These are phyloP conservation scores for Perizoma affinitatum DNA, from an alignment of 2,888 invertebrate genomes.

Conservation along the genomic window DNA sequence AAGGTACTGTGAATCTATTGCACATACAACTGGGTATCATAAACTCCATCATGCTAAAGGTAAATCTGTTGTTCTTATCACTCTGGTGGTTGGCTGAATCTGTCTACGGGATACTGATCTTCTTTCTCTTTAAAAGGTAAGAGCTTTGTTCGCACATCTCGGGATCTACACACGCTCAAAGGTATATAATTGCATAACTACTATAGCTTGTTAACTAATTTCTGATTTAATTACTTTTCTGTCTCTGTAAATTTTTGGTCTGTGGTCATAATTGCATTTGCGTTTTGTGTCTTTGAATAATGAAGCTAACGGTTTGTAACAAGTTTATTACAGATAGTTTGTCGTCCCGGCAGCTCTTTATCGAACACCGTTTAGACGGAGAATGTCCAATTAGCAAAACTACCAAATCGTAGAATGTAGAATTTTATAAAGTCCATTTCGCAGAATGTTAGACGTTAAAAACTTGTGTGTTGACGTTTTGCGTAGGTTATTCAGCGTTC, in stretches of 20 bases:
- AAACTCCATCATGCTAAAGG: slow-evolving; percentile 9
- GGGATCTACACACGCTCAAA: slow-evolving; percentile 28
- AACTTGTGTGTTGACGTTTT: slow-evolving; percentile 62
- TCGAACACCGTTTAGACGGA: slow-evolving; percentile 69
- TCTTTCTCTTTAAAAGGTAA: slow-evolving; percentile 29
- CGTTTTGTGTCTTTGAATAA: slow-evolving; percentile 1
- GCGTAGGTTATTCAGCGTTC: no score
- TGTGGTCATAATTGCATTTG: no score
- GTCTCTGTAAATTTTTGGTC: no score
- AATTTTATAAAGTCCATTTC: no score
- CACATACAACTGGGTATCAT: slow-evolving; percentile 10
- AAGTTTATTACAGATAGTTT: slow-evolving; percentile 78
- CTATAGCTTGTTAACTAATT: background rate
- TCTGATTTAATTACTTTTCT: no score
- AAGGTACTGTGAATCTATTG: background rate
- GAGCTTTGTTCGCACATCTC: slow-evolving; percentile 18
- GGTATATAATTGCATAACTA: slow-evolving; percentile 28
- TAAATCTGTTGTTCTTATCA: slow-evolving; percentile 6
- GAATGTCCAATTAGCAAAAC: no score
- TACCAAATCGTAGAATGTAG: no score
- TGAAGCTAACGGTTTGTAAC: slow-evolving; percentile 15
- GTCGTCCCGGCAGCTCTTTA: slow-evolving; percentile 94
- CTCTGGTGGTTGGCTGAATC: slow-evolving; percentile 25
- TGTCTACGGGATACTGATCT: slow-evolving; percentile 21
- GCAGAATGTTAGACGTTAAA: no score